A percentile compares a stretch with the other conserved stretches of the same genome.
Conservation (phyloP, 2,797 vertebrate species). For the Sylvia borin region DNA sequence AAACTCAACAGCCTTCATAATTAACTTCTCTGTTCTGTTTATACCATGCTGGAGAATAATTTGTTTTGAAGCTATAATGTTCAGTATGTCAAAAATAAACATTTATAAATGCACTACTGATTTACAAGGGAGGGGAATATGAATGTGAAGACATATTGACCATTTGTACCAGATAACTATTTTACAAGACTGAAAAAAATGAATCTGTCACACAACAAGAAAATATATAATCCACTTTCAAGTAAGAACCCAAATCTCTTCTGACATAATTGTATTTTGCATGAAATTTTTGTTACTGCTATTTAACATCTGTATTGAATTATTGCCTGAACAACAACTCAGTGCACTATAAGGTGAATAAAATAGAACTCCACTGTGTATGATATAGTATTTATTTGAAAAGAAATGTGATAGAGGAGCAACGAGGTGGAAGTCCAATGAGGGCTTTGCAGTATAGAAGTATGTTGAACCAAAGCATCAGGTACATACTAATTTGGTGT, state of each 20-base stretch:
- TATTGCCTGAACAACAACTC: background rate
- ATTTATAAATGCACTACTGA: constrained; percentile 30
- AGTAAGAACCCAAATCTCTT: background rate
- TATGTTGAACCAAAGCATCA: background rate
- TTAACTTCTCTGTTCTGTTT: background rate
- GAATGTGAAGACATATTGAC: background rate
- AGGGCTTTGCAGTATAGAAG: background rate
- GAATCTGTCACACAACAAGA: background rate
- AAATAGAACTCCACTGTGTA: background rate
- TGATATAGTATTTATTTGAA: background rate
- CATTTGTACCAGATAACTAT: background rate
- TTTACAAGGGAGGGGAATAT: constrained; percentile 18
- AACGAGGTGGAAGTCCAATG: background rate
- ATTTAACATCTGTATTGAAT: background rate
- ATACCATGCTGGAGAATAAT: background rate
- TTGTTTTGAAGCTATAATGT: constrained; percentile 17
- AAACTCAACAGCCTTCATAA: constrained; percentile 22
- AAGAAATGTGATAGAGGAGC: background rate
- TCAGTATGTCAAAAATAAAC: constrained; percentile 23
- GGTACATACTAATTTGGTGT: background rate
- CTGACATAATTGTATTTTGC: background rate
- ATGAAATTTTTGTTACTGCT: background rate
- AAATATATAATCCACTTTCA: background rate
- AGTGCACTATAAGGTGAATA: background rate
- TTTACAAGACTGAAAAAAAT: constrained; percentile 7